phyloP scores from a whole-genome alignment of 1,140 invertebrate genomes.

The Notospermus geniculatus region DNA sequence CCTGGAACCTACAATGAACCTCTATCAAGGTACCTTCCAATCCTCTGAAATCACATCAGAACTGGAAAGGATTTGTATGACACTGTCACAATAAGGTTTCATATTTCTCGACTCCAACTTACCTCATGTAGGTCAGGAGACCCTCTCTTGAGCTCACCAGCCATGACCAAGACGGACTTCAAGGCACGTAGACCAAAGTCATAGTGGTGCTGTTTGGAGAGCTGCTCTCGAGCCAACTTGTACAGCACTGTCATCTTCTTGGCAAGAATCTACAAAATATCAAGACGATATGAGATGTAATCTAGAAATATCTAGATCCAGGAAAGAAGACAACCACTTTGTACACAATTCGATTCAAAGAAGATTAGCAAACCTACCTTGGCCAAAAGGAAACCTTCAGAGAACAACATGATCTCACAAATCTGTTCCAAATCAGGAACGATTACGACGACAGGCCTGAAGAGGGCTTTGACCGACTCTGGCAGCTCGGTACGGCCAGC shows the following conservation, averaged over 20 bases:
- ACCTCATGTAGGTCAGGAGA: constrained; percentile 72
- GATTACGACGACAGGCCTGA: constrained; percentile 85
- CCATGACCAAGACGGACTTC: constrained; percentile 85
- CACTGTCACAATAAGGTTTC: no score
- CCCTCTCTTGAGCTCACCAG: constrained; percentile 77
- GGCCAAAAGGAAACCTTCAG: constrained; percentile 82
- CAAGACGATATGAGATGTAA: neutral
- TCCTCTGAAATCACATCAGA: no score
- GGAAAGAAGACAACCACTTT: neutral
- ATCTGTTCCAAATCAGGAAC: constrained; percentile 86
- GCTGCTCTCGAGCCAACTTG: constrained; percentile 76
- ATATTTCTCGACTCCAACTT: no score
- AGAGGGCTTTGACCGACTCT: constrained; percentile 85
- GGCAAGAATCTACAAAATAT: constrained; percentile 68
- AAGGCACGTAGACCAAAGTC: constrained; percentile 88
- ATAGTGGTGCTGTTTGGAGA: constrained; percentile 90
- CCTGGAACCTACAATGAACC: no score
- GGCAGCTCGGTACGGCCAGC: constrained; percentile 84
- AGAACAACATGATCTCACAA: constrained; percentile 86
- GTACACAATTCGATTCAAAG: neutral
- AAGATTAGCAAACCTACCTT: constrained; percentile 61
- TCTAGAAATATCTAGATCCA: no score
- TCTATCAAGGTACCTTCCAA: no score
- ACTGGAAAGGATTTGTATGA: no score
- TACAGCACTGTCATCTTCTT: constrained; percentile 93